Evolutionary conservation across 2,113 vertebrate species (phyloP).

Genomic region (Peromyscus maniculatus): DNA sequence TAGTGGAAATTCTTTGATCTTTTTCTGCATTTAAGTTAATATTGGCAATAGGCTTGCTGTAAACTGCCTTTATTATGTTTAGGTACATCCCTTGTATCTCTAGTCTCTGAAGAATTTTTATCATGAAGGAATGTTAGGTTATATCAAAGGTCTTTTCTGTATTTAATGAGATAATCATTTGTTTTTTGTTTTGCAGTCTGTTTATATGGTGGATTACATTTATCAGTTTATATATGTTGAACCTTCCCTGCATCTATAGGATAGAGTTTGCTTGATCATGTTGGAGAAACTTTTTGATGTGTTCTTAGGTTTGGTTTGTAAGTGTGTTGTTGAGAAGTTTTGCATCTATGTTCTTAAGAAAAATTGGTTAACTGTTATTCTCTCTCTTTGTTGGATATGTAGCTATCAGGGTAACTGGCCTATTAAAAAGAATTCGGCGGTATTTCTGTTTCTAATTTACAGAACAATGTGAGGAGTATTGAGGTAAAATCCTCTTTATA

Average conservation of each 20-base stretch:
- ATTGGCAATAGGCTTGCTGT: not conserved
- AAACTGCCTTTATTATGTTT: not conserved
- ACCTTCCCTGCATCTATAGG: not conserved
- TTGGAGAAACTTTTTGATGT: not conserved
- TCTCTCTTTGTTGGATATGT: not conserved
- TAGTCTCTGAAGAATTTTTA: not conserved
- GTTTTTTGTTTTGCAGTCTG: not conserved
- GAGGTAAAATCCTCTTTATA: not conserved
- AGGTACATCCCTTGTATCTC: not conserved
- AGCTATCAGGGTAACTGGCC: not conserved
- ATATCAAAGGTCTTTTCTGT: not conserved
- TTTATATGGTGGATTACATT: not conserved
- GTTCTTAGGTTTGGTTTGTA: not conserved
- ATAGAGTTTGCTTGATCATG: not conserved
- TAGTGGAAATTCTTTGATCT: not conserved
- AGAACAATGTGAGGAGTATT: not conserved
- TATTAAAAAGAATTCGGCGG: not conserved
- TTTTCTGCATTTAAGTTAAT: not conserved
- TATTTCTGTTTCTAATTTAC: not conserved
- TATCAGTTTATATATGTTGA: not conserved
- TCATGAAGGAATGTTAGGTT: not conserved
- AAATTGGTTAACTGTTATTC: not conserved
- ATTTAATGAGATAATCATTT: not conserved
- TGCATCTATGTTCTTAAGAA: not conserved
- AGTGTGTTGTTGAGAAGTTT: not conserved